Base-by-base conservation (phyloP, 1,140 invertebrate genomes). In the Ladona fulva region DNA sequence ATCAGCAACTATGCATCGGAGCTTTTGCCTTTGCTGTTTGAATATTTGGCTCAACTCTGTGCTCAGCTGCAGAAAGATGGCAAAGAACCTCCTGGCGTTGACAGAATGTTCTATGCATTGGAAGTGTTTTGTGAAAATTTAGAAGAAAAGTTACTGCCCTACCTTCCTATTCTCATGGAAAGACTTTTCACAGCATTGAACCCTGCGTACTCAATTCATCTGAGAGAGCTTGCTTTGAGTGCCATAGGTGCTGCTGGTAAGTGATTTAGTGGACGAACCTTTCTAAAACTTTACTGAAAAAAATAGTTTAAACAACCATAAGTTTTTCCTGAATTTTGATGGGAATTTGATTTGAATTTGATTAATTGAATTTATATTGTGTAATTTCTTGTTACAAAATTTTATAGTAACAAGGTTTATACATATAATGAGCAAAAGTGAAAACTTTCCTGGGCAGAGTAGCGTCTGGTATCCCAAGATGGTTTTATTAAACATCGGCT, bases 51-150 rank as follows among this genome's bases (percentile, higher is more conserved):
- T 22, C 87, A 91, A 81, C 83, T 92, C 29, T 88, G 88, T 78
- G 80, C 81, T 24, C 86, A 89, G 80, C 85, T 90, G 44, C 85
- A 87, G 82, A 85, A 86, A 77, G 85, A 87, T 74, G 83, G 87
- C 82, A 88, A 88, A 78, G 89, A 92, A 77, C 87, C 89, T 0
- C 86, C 87, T 19, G 90, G 90, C 42, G 84, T 91, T 0, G 88
- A 91, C 80, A 88, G 92, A 66, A 91, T 94, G 84, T 95, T 95
- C 82, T 95, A 94, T 83, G 93, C 94, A 0, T 81, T 95, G 25
- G 93, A 95, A 83, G 91, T 89, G 59, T 94, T 94, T 80, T 93
- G 91, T 82, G 92, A 94, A 84, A 93, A 94, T 84, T 84, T 95
- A 42, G 91, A 91, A 77, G 88, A 91, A 24, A 89, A 88, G 16